Percentiles rank a stretch among this genome's conserved stretches.
These are phyloP conservation scores for Cephalopterus ornatus DNA, from an alignment of 2,113 vertebrate species.

Conservation along the genomic window DNA sequence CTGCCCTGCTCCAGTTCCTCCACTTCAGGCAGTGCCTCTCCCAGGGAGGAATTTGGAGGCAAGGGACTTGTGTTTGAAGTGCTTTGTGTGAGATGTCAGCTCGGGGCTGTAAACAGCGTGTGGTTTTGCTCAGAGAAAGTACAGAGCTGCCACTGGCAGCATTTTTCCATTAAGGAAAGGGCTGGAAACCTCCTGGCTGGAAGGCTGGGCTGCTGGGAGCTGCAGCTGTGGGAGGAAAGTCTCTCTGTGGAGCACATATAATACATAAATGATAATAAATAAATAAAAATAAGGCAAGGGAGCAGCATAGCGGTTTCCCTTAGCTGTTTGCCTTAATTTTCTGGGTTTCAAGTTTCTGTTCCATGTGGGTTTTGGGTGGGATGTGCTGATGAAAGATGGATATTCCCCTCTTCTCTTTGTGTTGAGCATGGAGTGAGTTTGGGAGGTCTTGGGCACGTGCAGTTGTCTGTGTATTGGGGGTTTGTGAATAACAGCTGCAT, in stretches of 20 bases:
- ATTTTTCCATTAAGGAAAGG: background rate
- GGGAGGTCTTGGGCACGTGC: background rate
- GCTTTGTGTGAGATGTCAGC: conserved; percentile 1
- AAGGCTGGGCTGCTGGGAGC: background rate
- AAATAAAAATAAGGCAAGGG: background rate
- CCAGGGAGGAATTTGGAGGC: background rate
- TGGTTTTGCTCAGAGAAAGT: conserved; percentile 27
- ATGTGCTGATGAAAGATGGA: background rate
- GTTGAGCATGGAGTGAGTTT: background rate
- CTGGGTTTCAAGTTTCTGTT: background rate
- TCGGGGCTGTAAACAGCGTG: background rate
- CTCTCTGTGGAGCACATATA: background rate
- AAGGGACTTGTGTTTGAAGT: background rate
- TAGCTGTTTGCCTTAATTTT: background rate
- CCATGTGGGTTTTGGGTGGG: background rate
- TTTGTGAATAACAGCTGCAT: background rate
- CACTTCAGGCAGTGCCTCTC: background rate
- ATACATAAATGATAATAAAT: background rate
- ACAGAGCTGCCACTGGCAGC: background rate
- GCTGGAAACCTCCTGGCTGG: conserved; percentile 23
- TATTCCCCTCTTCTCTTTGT: background rate
- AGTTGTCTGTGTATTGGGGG: background rate
- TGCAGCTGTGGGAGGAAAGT: background rate
- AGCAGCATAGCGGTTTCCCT: accelerated
- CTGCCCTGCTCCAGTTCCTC: background rate